Evolutionary conservation across 2,113 vertebrate genomes (phyloP), one percentile per base, ranked within the genome.

Genomic region (Aptenodytes forsteri): DNA sequence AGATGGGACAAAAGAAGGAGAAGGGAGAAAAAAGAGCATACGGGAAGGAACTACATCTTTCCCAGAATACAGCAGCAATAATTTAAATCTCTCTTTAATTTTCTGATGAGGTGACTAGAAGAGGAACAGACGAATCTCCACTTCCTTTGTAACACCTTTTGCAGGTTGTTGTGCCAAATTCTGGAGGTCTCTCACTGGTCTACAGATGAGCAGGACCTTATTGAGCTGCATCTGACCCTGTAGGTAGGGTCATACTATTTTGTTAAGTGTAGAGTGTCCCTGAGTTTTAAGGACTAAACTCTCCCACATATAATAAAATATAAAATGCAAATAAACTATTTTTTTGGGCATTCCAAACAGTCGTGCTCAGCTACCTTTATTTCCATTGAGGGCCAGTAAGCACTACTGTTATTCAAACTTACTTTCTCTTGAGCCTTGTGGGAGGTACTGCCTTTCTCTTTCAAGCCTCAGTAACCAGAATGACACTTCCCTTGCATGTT

Each of bases 391-490:
- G 12, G 3, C 7, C 32, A 55, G 29, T 29, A 76, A 47, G 8
- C 42, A 38, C 20, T 75, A 29, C 34, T 38, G 26, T 46, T 66
- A 6, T 66, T 59, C 40, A 59, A 81, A 81, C 9, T 44, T 27
- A 22, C 11, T 40, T 65, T 54, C 40, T 71, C 16, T 50, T 0
- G 0, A 94, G 49, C 6, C 8, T 71, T 87, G 7, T 58, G 34
- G 40, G 38, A 90, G 9, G 7, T 9, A 10, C 27, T 22, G 5
- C 11, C 73, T 8, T 69, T 87, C 47, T 44, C 13, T 83, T 90
- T 69, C 16, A 85, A 64, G 56, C 10, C 36, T 86, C 40, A 22
- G 7, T 9, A 80, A 56, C 10, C 10, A 76, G 16, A 89, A 61
- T 20, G 34, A 78, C 23, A 55, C 12, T 29, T 78, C 17, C 3